Evolutionary conservation across 2,888 invertebrate genomes (phyloP), one percentile per base, ranked within the genome.

Genomic region (Agonopterix arenella): DNA sequence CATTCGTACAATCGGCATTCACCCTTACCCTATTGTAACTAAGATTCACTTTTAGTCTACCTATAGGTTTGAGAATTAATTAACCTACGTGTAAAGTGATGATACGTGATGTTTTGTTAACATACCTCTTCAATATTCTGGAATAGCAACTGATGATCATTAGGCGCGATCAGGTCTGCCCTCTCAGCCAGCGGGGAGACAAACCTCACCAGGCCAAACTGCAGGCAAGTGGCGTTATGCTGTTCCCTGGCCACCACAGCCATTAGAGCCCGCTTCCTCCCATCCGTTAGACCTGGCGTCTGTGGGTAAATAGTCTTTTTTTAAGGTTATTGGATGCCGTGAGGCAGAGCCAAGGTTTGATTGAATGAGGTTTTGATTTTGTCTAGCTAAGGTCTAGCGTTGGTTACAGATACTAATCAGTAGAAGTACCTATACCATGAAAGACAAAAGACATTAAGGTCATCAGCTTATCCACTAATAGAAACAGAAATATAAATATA

Each of bases 111-210:
- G 28, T 28, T 28, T 28, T 28, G 28, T 9, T 40, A 18, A 45
- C 51, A 11, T 76, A 94, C 93, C 90, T 96, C 96, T 76, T 96
- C 96, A 61, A 94, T 91, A 78, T 96, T 96, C 84, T 96, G 96
- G 76, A 96, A 96, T 50, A 96, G 85, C 38, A 93, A 90, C 72
- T 93, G 91, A 76, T 96, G 96, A 70, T 96, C 96, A 48, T 91
- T 90, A 1, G 93, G 91, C 2, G 93, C 92, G 48, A 96, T 93
- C 9, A 96, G 90, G 68, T 96, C 96, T 47, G 92, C 93, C 52
- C 94, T 90, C 66, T 96, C 95, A 4, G 91, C 90, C 57, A 96
- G 76, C 0, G 96, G 94, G 0, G 93, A 92, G 45, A 95, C 93
- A 75, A 95, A 96, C 54, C 96, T 90, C 53, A 94, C 92, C 54